Evolutionary conservation across 2,797 vertebrate species (phyloP).

Genomic region (Lates japonicus): DNA sequence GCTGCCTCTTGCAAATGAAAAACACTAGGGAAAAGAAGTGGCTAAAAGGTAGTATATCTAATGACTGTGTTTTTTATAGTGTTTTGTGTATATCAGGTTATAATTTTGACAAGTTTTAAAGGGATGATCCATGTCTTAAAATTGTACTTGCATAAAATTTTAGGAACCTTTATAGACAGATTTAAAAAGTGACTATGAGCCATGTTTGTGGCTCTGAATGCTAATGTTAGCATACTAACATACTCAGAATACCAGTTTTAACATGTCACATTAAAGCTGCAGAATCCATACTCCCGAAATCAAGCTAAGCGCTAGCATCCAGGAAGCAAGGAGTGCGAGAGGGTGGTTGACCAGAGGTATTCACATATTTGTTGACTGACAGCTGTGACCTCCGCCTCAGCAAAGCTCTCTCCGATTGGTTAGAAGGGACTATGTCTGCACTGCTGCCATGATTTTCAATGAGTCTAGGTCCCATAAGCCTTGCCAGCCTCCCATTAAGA

Average conservation of each 20-base stretch:
- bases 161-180: too few relatives aligned
- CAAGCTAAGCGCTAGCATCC: too few relatives aligned
- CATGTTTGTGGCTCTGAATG: too few relatives aligned
- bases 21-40: not conserved
- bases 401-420: not conserved
- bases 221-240: not conserved
- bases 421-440: not conserved
- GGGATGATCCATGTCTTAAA: not conserved
- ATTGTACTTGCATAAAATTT: not conserved
- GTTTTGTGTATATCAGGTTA: not conserved
- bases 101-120: not conserved
- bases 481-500: too few relatives aligned
- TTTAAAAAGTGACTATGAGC: too few relatives aligned
- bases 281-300: too few relatives aligned
- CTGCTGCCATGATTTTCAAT: too few relatives aligned
- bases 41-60: not conserved
- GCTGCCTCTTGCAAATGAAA: constrained; percentile 8
- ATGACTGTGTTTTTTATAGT: not conserved
- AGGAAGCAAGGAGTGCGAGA: too few relatives aligned
- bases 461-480: too few relatives aligned
- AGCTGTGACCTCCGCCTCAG: not conserved
- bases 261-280: too few relatives aligned
- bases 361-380: not conserved
- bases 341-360: too few relatives aligned
- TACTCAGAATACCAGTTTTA: not conserved